Evolutionary conservation across 2,113 vertebrate species (phyloP), one percentile per base, ranked within the genome.

Genomic region (Corvus moneduloides): DNA sequence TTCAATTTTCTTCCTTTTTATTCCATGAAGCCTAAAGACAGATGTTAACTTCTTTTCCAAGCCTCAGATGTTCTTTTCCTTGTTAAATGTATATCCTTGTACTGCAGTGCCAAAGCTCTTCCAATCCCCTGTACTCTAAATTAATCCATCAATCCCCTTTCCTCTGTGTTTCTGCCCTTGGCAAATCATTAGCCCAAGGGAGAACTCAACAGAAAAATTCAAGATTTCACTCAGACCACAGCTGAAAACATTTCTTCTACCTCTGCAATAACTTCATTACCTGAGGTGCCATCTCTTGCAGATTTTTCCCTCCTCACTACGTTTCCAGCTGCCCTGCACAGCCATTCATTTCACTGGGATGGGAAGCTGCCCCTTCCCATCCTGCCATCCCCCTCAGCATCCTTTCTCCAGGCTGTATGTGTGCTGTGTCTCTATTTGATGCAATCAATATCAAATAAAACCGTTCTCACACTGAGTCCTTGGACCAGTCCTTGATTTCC

Each of bases 81-180:
- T 81, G 54, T 69, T 88, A 92, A 95, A 93, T 93, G 92, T 75
- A 90, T 87, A 94, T 62, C 49, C 35, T 95, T 74, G 71, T 82
- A 75, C 33, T 77, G 87, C 67, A 52, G 77, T 0, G 2, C 51
- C 90, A 96, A 96, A 91, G 61, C 80, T 83, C 59, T 80, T 67
- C 79, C 92, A 75, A 85, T 96, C 68, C 64, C 75, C 85, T 75
- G 37, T 80, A 92, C 77, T 95, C 91, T 93, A 94, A 95, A 93
- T 97, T 95, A 92, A 66, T 62, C 90, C 83, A 95, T 95, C 90
- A 92, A 92, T 96, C 86, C 90, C 90, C 79, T 87, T 84, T 76
- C 90, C 61, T 93, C 91, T 92, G 51, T 73, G 87, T 82, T 93
- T 96, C 76, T 88, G 87, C 93, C 87, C 90, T 95, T 97, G 90